Percentiles rank a stretch among this genome's conserved stretches.
These are phyloP conservation scores for Anagyrus pseudococci DNA, from an alignment of 2,888 invertebrate genomes.

Conservation along the genomic window DNA sequence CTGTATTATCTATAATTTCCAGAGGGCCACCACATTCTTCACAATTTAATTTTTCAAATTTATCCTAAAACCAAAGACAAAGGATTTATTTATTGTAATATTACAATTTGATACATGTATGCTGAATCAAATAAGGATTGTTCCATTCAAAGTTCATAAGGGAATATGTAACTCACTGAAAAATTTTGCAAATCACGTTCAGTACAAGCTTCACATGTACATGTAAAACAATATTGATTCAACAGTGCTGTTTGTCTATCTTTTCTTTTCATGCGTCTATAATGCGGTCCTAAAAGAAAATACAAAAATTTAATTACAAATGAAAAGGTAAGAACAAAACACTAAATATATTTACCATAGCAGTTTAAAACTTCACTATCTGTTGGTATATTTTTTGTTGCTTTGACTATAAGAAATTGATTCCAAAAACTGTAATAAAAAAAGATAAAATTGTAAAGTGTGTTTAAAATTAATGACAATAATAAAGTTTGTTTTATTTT, in stretches of 20 bases:
- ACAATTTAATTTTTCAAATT: too few relatives aligned
- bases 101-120: too few relatives aligned
- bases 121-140: too few relatives aligned
- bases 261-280: constrained; percentile 67
- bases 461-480: neutral
- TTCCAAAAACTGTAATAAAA: constrained; percentile 71
- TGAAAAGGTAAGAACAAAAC: too few relatives aligned
- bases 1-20: too few relatives aligned
- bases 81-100: too few relatives aligned
- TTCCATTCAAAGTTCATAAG: too few relatives aligned
- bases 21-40: too few relatives aligned
- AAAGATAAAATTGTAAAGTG: too few relatives aligned
- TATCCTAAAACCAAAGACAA: too few relatives aligned
- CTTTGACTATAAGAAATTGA: constrained; percentile 73
- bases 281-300: constrained; percentile 69
- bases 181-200: constrained; percentile 52
- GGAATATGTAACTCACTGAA: constrained; percentile 50
- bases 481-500: constrained; percentile 9
- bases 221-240: constrained; percentile 80
- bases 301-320: too few relatives aligned
- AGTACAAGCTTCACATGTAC: constrained; percentile 76
- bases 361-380: constrained; percentile 84
- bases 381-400: constrained; percentile 68
- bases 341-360: constrained; percentile 77
- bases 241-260: constrained; percentile 70